Evolutionary conservation across 2,888 invertebrate species (phyloP).

Genomic region (Pachymerium ferrugineum): DNA sequence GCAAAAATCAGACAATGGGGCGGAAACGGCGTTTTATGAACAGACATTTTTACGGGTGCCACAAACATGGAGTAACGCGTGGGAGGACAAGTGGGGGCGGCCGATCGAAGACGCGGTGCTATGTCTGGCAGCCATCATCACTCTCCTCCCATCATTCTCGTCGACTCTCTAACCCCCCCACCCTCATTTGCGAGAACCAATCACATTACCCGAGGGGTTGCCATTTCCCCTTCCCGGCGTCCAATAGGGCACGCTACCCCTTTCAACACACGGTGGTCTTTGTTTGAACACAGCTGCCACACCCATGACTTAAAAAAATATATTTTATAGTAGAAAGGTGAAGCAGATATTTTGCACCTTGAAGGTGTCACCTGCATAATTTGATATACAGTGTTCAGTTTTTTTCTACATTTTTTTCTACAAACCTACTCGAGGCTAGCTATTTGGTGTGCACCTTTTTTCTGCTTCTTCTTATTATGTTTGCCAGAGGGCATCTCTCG

Average conservation of each 20-base stretch:
- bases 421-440: neutral
- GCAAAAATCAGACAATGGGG: too few relatives aligned
- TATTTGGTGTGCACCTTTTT: neutral
- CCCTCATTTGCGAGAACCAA: neutral
- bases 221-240: neutral
- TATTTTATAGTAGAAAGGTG: too few relatives aligned
- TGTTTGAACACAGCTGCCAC: too few relatives aligned
- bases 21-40: neutral
- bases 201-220: neutral
- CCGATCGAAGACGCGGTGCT: neutral
- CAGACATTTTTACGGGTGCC: neutral
- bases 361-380: neutral
- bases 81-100: slow-evolving; percentile 6
- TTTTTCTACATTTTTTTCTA: neutral
- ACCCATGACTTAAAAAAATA: neutral
- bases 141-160: neutral
- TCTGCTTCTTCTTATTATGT: neutral
- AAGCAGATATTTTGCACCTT: neutral
- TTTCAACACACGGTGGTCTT: too few relatives aligned
- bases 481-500: slow-evolving; percentile 15
- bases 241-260: neutral
- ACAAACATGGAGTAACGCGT: neutral
- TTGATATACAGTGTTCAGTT: neutral
- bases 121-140: neutral
- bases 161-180: neutral